Conservation (phyloP, 2,888 invertebrate genomes). For the Euclidia mi region DNA sequence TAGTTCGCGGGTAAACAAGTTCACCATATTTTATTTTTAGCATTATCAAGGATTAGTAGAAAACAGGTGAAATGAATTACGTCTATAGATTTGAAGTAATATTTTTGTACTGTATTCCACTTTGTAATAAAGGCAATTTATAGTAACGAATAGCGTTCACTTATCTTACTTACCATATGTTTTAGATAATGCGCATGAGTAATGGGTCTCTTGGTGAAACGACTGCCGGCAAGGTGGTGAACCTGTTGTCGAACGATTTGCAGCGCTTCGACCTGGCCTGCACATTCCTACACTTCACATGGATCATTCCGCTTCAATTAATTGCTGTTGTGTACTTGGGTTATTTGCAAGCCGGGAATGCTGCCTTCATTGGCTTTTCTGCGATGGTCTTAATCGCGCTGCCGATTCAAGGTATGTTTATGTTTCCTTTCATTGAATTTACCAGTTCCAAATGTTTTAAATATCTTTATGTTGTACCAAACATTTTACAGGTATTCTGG, state of each 20-base stretch:
- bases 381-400: constrained; percentile 92
- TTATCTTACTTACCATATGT: constrained; percentile 40
- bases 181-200: constrained; percentile 87
- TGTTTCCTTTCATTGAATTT: no score
- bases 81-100: no score
- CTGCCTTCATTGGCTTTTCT: constrained; percentile 92
- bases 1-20: no score
- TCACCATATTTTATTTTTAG: no score
- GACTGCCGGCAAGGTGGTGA: constrained; percentile 96
- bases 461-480: no score
- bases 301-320: constrained; percentile 93
- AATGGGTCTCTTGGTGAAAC: constrained; percentile 93
- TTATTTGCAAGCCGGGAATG: constrained; percentile 91
- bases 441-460: no score
- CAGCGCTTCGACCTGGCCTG: constrained; percentile 95
- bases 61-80: no score
- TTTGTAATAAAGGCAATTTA: no score
- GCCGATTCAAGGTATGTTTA: constrained; percentile 93
- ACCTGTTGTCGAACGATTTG: constrained; percentile 96
- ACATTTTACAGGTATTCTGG: constrained; percentile 86
- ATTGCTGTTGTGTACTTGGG: constrained; percentile 92
- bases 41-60: no score
- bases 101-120: no score
- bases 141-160: no score
- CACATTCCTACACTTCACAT: constrained; percentile 93